phyloP scores from a whole-genome alignment of 2,888 invertebrate genomes.

The Eucriotettix oculatus region DNA sequence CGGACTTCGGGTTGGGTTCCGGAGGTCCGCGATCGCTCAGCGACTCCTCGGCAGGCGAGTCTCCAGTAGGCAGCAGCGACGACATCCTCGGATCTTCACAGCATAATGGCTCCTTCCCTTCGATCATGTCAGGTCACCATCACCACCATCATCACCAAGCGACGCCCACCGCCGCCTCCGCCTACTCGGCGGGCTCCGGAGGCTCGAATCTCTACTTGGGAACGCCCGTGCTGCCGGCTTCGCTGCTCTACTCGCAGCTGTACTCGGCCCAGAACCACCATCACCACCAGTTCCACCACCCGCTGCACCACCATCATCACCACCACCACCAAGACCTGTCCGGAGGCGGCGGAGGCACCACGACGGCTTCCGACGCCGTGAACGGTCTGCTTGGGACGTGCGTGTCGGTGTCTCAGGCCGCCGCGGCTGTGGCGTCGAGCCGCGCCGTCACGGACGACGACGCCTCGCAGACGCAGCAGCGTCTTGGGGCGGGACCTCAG shows the following conservation, averaged over 20 bases:
- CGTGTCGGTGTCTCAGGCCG: conserved; percentile 3
- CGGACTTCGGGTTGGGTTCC: conserved; percentile 19
- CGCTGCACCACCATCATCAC: conserved; percentile 3
- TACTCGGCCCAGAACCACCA: conserved; percentile 40
- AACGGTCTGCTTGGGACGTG: background rate
- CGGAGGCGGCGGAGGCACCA: background rate
- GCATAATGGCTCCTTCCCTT: conserved; percentile 34
- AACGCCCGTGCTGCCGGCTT: conserved; percentile 57
- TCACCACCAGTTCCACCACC: conserved; percentile 11
- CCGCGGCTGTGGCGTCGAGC: conserved; percentile 4
- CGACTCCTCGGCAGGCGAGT: conserved; percentile 60
- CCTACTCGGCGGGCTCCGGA: conserved; percentile 16
- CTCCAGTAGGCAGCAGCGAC: conserved; percentile 27
- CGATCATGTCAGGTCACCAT: conserved; percentile 36
- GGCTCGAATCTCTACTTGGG: conserved; percentile 12
- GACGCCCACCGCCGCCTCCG: conserved; percentile 31
- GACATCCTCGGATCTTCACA: conserved; percentile 35
- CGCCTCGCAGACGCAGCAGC: conserved; percentile 3
- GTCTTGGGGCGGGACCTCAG: conserved; percentile 2
- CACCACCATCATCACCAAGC: conserved; percentile 34
- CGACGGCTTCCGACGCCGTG: conserved; percentile 1
- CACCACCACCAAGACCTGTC: background rate
- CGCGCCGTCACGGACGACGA: conserved; percentile 8
- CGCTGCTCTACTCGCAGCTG: conserved; percentile 65
- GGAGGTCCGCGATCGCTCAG: conserved; percentile 58